Conservation (phyloP, 2,888 invertebrate genomes). For the Capitulum mitella region DNA sequence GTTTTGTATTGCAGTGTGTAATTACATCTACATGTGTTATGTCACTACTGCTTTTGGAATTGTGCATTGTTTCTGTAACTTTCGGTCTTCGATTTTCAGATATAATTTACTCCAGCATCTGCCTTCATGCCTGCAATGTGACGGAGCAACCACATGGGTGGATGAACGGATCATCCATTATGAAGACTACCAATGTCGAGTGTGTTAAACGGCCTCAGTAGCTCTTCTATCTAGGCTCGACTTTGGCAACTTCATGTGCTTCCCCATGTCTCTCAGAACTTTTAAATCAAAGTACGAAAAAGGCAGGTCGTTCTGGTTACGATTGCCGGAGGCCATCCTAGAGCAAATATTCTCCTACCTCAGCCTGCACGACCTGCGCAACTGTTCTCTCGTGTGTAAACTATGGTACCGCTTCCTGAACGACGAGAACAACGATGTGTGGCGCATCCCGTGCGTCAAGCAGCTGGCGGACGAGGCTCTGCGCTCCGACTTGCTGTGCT, state of each 20-base stretch:
- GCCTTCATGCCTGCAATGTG: too few species aligned
- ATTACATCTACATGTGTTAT: too few species aligned
- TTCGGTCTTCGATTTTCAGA: too few species aligned
- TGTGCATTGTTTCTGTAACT: too few species aligned
- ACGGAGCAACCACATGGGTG: too few species aligned
- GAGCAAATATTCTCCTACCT: conserved; percentile 88
- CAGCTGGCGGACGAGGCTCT: conserved; percentile 78
- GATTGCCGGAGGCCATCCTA: conserved; percentile 67
- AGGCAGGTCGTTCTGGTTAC: conserved; percentile 29
- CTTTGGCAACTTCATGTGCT: background rate
- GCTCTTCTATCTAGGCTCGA: too few species aligned
- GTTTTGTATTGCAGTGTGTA: too few species aligned
- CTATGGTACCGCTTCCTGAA: conserved; percentile 83
- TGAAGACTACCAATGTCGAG: too few species aligned
- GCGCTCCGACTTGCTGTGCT: conserved; percentile 82
- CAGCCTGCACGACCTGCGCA: conserved; percentile 72
- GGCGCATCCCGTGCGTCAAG: conserved; percentile 81
- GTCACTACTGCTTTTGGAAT: too few species aligned
- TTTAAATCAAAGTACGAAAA: background rate
- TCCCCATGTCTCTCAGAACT: background rate
- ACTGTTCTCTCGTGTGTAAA: conserved; percentile 86
- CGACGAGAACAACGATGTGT: conserved; percentile 91
- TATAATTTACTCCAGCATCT: too few species aligned
- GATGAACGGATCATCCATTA: too few species aligned
- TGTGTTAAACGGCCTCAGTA: too few species aligned